Percentiles rank a stretch among this genome's conserved stretches.
phyloP scores from a whole-genome alignment of 2,888 invertebrate genomes.

The Apeira syringaria region DNA sequence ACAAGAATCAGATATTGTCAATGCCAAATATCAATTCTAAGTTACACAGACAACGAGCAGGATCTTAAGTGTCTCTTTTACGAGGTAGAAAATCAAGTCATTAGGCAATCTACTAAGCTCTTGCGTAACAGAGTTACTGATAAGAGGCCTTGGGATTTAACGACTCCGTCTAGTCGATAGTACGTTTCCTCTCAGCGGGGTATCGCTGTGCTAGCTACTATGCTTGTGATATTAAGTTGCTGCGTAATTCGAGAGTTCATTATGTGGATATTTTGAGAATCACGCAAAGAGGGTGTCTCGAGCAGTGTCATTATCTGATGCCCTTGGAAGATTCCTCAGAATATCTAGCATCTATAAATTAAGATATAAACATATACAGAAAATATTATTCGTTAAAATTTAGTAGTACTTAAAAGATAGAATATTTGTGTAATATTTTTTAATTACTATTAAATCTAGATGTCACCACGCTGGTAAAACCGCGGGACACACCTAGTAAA shows the following conservation, averaged over 20 bases:
- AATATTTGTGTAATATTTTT: too few species aligned
- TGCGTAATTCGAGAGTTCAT: slow-evolving; percentile 1
- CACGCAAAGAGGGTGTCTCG: too few species aligned
- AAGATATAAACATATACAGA: too few species aligned
- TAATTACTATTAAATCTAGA: too few species aligned
- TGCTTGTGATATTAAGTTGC: slow-evolving; percentile 9
- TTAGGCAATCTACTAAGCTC: slow-evolving; percentile 60
- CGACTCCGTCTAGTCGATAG: slow-evolving; percentile 62
- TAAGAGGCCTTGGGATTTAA: slow-evolving; percentile 63
- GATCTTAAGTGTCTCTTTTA: slow-evolving; percentile 45
- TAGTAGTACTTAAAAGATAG: too few species aligned
- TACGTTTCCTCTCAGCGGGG: slow-evolving; percentile 40
- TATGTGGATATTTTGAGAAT: too few species aligned
- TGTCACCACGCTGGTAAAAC: too few species aligned
- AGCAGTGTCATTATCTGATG: too few species aligned
- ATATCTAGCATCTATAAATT: too few species aligned
- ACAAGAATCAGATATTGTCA: slow-evolving; percentile 2
- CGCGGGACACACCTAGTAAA: too few species aligned
- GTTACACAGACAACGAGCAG: slow-evolving; percentile 23
- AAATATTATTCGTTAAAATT: too few species aligned
- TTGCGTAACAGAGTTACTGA: slow-evolving; percentile 60
- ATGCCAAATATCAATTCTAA: slow-evolving; percentile 18
- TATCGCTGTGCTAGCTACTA: slow-evolving; percentile 24
- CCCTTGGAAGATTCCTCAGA: too few species aligned
- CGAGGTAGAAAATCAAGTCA: slow-evolving; percentile 65